Base-by-base conservation (phyloP, 1,140 invertebrate genomes). In the Ooceraea biroi region DNA sequence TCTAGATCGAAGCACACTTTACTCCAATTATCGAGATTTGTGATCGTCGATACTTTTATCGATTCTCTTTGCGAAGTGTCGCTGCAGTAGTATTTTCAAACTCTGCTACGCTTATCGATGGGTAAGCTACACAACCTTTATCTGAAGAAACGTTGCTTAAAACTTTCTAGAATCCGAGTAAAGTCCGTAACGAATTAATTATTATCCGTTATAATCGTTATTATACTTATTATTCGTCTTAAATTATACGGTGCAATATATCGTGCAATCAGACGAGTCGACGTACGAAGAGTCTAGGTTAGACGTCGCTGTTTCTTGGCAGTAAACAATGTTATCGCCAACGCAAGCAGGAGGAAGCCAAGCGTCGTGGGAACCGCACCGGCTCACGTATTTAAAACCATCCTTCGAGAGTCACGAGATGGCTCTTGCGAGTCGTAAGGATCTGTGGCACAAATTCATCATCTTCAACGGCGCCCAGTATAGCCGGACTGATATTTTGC, bases 361-460 rank as follows among this genome's bases (percentile, higher is more conserved):
- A 14, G 7, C 27, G 0, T 17, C 12, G 17, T 86, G 69, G 82
- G 91, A 94, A 19, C 93, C 94, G 0, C 14, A 93, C 3, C 80
- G 94, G 50, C 82, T 94, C 17, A 90, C 92, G 0, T 78, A 93
- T 61, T 5, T 66, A 3, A 92, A 94, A 58, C 93, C 92, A 11
- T 85, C 87, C 1, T 91, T 94, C 19, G 89, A 87, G 0, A 73
- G 52, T 12, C 80, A 89, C 36, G 92, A 93, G 63, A 73, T 91
- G 8, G 27, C 78, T 3, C 69, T 94, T 17, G 91, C 92, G 5
- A 84, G 90, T 10, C 83, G 93, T 14, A 91, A 91, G 58, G 92
- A 94, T 74, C 73, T 93, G 0, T 94, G 93, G 92, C 94, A 95
- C 41, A 95, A 95, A 85, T 95, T 94, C 25, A 93, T 95, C 60